These are phyloP conservation scores for Myathropa florea DNA, from an alignment of 2,888 invertebrate genomes.

Conservation along the genomic window DNA sequence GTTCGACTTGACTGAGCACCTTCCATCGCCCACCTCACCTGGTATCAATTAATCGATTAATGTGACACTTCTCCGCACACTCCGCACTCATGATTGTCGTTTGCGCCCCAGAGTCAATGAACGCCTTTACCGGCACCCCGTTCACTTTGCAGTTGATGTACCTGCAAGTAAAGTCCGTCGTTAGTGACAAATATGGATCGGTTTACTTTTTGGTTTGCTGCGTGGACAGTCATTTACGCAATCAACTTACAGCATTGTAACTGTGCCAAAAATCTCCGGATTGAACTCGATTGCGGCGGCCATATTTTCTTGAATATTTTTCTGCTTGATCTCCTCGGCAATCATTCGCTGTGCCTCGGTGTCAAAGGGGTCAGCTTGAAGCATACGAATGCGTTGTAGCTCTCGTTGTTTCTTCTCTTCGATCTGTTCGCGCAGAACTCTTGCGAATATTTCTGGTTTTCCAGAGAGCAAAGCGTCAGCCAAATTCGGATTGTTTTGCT, in stretches of 20 bases:
- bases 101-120: conserved; percentile 99
- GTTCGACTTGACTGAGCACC: not conserved
- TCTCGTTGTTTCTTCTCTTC: conserved; percentile 91
- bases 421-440: conserved; percentile 91
- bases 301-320: conserved; percentile 99
- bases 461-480: conserved; percentile 95
- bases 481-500: conserved; percentile 95
- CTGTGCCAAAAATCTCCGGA: conserved; percentile 98
- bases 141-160: conserved; percentile 98
- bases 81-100: conserved; percentile 98
- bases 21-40: conserved; percentile 79
- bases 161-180: conserved; percentile 71
- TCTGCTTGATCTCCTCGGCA: conserved; percentile 96
- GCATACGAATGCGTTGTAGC: conserved; percentile 91
- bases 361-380: conserved; percentile 97
- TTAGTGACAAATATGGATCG: conserved; percentile 20
- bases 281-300: conserved; percentile 99
- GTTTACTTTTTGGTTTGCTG: not conserved
- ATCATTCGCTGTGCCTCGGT: conserved; percentile 96
- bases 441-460: conserved; percentile 89
- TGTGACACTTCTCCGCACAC: conserved; percentile 96
- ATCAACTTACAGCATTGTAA: conserved; percentile 90
- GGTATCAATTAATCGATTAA: conserved; percentile 93
- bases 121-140: conserved; percentile 97
- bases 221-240: not conserved